Percentiles rank a stretch among this genome's conserved stretches.
phyloP scores from a whole-genome alignment of 2,113 vertebrate species.

The Promerops cafer region DNA sequence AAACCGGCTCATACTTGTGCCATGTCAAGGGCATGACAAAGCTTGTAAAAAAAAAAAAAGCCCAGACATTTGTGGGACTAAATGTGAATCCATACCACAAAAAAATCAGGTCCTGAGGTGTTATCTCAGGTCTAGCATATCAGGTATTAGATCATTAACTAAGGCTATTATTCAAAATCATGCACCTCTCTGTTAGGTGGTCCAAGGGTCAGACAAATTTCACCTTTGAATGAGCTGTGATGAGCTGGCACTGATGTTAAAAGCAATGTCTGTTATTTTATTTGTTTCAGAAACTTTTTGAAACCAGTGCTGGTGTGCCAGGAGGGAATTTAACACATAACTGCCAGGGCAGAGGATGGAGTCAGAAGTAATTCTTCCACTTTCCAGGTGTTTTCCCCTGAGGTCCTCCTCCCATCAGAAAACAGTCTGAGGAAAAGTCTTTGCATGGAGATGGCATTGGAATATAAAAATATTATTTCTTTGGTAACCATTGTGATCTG shows the following conservation, averaged over 20 bases:
- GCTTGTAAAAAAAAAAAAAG: background rate
- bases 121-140: background rate
- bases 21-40: background rate
- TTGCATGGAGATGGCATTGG: background rate
- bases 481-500: background rate
- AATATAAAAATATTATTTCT: background rate
- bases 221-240: background rate
- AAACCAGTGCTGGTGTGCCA: background rate
- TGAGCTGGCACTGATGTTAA: background rate
- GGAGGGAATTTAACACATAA: background rate
- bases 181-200: background rate
- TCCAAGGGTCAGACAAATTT: background rate
- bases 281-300: background rate
- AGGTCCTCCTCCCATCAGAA: background rate
- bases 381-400: background rate
- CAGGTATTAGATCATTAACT: background rate
- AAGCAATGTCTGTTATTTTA: background rate
- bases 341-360: background rate
- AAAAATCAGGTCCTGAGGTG: background rate
- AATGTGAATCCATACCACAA: background rate
- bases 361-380: background rate
- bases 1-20: background rate
- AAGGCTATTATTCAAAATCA: background rate
- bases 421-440: background rate
- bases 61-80: background rate